Base-by-base conservation (phyloP, 2,113 vertebrate genomes). In the Elephas maximus region DNA sequence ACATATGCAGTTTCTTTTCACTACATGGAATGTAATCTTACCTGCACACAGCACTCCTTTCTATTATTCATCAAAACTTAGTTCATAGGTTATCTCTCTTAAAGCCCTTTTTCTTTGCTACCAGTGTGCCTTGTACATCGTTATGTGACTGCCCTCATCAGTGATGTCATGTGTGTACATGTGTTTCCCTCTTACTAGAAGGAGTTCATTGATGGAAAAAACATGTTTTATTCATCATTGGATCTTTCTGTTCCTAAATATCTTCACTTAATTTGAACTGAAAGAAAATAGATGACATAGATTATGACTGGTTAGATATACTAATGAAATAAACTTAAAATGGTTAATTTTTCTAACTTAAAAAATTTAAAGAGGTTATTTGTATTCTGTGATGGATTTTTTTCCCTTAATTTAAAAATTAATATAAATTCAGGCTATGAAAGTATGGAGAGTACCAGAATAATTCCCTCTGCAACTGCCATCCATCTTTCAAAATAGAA, bases 261-360 rank as follows among this genome's bases (percentile, higher is more conserved):
- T 80, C 65, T 94, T 83, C 74, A 83, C 44, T 93, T 96, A 60
- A 45, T 91, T 83, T 88, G 77, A 94, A 78, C 37, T 28, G 41
- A 81, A 88, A 86, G 21, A 86, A 93, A 89, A 79, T 21, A 28
- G 37, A 81, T 91, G 79, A 92, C 63, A 73, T 57, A 53, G 6
- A 4, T 1, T 86, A 53, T 65, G n/a, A 26, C 53, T 89, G 73
- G 44, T 30, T 90, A 79, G 78, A 65, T 80, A 60, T 77, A 37
- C 71, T 77, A 74, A 74, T 71, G 91, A 92, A 81, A 86, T 76
- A 77, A 67, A 67, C 20, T 63, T 94, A 45, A 71, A 91, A 53
- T 77, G 60, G n/a, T 91, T 88, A 9, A 41, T 77, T 81, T 95
- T 81, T 71, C 2, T 65, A 71, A 48, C 10, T 63, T 86, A 92